A percentile compares a stretch with the other conserved stretches of the same genome.
phyloP scores from a whole-genome alignment of 2,113 vertebrate genomes.

The Columba livia region DNA sequence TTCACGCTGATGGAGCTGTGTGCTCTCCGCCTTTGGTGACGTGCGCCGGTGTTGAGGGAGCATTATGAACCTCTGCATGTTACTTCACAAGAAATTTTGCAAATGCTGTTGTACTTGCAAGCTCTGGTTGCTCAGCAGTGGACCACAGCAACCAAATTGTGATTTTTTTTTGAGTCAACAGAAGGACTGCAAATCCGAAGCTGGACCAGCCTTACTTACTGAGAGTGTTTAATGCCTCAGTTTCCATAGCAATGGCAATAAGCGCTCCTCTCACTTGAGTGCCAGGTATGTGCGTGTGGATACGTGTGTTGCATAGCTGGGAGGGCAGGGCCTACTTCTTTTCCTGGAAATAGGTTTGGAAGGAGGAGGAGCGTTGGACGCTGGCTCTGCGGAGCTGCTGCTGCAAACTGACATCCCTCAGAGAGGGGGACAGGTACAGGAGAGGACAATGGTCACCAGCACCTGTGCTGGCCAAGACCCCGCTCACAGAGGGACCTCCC shows the following conservation, averaged over 20 bases:
- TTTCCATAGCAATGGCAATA: slow-evolving; percentile 13
- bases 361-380: not conserved
- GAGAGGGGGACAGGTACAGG: not conserved
- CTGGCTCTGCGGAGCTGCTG: not conserved
- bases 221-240: not conserved
- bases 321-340: not conserved
- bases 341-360: not conserved
- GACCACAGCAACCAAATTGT: not conserved
- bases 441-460: not conserved
- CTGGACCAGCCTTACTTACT: not conserved
- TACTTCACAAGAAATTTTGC: not conserved
- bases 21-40: not conserved
- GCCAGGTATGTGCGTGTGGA: rapidly evolving
- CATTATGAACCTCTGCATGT: not conserved
- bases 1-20: not conserved
- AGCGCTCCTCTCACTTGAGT: not conserved
- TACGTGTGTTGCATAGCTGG: not conserved
- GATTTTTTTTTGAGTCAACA: not conserved
- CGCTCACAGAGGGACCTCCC: not conserved
- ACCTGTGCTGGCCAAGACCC: not conserved
- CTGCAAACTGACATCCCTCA: not conserved
- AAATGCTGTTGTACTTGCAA: not conserved
- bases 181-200: not conserved
- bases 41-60: not conserved
- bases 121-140: not conserved